A percentile compares a stretch with the other conserved stretches of the same genome.
phyloP scores from a whole-genome alignment of 2,113 vertebrate genomes.

The Anser brachyrhynchus region DNA sequence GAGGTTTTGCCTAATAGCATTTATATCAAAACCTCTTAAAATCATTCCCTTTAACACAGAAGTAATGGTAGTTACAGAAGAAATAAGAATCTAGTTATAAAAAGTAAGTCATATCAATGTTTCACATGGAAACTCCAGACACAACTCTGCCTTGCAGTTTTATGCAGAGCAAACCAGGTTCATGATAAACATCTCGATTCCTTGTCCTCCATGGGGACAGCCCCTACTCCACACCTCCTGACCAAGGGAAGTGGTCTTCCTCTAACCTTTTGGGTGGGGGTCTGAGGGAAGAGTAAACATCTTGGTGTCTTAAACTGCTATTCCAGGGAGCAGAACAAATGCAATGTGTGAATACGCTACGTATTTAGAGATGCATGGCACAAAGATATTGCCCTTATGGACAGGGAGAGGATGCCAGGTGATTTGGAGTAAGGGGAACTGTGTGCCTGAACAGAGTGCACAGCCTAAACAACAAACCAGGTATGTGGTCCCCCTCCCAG shows the following conservation, averaged over 20 bases:
- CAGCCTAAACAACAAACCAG: background rate
- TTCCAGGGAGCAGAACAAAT: background rate
- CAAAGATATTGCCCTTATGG: background rate
- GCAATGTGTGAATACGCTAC: background rate
- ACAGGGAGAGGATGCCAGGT: accelerated
- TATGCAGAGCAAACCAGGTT: background rate
- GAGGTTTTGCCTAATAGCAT: background rate
- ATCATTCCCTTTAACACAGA: background rate
- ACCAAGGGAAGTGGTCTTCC: background rate
- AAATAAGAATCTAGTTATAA: background rate
- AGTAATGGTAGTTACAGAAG: background rate
- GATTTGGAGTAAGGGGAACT: accelerated
- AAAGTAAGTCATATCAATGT: background rate
- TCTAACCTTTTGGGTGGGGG: too few species aligned
- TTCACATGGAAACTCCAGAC: background rate
- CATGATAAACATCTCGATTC: background rate
- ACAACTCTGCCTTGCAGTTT: background rate
- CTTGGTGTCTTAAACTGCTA: background rate
- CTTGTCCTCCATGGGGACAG: background rate
- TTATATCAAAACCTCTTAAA: background rate
- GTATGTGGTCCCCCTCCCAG: too few species aligned
- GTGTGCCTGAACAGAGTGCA: background rate
- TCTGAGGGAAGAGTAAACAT: background rate
- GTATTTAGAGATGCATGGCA: background rate
- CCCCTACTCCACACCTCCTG: accelerated